Percentiles rank a stretch among this genome's conserved stretches.
Conservation (phyloP, 2,888 invertebrate species). For the Anticlea derivata region DNA sequence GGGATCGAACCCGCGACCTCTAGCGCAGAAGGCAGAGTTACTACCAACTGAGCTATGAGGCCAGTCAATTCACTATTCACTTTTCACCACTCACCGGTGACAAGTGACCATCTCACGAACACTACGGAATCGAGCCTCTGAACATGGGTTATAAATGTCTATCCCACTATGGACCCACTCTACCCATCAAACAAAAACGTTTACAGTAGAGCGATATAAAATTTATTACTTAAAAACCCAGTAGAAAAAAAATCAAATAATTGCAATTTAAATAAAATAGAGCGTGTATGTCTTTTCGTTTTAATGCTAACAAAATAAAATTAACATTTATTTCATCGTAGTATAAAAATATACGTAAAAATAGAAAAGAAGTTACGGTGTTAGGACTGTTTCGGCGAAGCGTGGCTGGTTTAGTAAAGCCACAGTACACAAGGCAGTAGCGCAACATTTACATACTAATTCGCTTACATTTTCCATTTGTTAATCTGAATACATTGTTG, state of each 20-base stretch:
- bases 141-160: too few species aligned
- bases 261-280: conserved; percentile 69
- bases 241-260: conserved; percentile 53
- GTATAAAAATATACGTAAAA: conserved; percentile 83
- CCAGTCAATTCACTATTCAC: too few species aligned
- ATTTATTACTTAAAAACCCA: conserved; percentile 74
- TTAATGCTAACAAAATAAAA: conserved; percentile 84
- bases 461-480: neutral
- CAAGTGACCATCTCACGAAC: too few species aligned
- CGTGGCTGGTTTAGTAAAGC: conserved; percentile 23
- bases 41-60: too few species aligned
- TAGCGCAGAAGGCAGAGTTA: too few species aligned
- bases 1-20: too few species aligned
- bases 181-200: conserved; percentile 56
- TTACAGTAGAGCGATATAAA: conserved; percentile 78
- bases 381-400: conserved; percentile 26
- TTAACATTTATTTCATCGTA: conserved; percentile 81
- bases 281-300: conserved; percentile 81
- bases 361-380: conserved; percentile 60
- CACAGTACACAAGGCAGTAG: conserved; percentile 25
- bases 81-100: too few species aligned
- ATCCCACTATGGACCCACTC: too few species aligned
- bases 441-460: conserved; percentile 15
- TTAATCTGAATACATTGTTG: neutral
- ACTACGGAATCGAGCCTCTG: too few species aligned